phyloP scores from a whole-genome alignment of 2,113 vertebrate species.

The Nipponia nippon region DNA sequence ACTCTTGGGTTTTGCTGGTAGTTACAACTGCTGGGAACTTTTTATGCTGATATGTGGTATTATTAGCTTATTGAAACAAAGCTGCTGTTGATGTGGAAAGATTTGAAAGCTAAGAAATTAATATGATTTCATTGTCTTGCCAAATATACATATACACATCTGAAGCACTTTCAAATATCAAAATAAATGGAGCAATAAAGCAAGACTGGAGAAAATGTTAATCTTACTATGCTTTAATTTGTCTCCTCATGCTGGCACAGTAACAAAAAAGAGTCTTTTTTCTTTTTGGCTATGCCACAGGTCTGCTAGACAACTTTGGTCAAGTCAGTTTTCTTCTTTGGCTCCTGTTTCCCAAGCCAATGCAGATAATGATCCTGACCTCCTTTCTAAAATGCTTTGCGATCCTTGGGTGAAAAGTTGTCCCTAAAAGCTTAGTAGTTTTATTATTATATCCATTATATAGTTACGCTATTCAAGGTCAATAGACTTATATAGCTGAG shows the following conservation, averaged over 20 bases:
- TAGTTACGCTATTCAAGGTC: slow-evolving; percentile 33
- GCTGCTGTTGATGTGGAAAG: not conserved
- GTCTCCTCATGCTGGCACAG: not conserved
- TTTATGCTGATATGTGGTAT: not conserved
- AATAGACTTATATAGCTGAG: slow-evolving; percentile 21
- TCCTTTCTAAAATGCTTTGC: slow-evolving; percentile 53
- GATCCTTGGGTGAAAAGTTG: slow-evolving; percentile 55
- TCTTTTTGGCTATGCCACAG: not conserved
- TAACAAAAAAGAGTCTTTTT: not conserved
- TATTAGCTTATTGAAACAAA: not conserved
- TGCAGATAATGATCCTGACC: slow-evolving; percentile 53
- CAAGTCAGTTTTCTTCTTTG: slow-evolving; percentile 36
- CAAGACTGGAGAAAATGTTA: not conserved
- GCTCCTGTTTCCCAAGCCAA: not conserved
- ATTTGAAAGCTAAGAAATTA: not conserved
- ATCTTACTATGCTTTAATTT: not conserved
- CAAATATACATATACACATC: not conserved
- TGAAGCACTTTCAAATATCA: not conserved
- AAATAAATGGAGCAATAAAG: not conserved
- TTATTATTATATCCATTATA: slow-evolving; percentile 52
- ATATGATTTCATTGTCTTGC: not conserved
- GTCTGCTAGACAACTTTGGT: slow-evolving; percentile 27
- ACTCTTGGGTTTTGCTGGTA: not conserved
- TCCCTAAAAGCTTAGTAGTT: slow-evolving; percentile 14
- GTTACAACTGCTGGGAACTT: not conserved